Conservation (phyloP, 2,113 vertebrate genomes). For the Bubalus kerabau region DNA sequence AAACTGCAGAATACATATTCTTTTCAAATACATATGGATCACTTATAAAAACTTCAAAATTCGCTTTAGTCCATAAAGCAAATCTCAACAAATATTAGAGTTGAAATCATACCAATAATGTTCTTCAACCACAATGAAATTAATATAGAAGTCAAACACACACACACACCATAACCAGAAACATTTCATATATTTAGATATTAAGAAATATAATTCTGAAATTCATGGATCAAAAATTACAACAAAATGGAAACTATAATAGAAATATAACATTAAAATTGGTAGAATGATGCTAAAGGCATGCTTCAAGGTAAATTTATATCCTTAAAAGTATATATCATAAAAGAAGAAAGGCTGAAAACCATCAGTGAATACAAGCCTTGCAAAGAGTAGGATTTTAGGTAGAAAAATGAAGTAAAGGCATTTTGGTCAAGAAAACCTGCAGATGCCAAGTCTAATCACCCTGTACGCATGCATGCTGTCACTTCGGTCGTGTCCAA, state of each 20-base stretch:
- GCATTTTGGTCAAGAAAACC: neutral
- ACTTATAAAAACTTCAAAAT: neutral
- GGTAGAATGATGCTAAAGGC: neutral
- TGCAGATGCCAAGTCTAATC: neutral
- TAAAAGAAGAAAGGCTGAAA: neutral
- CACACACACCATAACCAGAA: neutral
- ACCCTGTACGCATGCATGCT: neutral
- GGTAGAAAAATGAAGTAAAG: neutral
- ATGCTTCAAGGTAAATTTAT: neutral
- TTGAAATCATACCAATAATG: neutral
- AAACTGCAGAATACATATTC: neutral
- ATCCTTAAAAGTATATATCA: neutral
- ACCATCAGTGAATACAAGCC: neutral
- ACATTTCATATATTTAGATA: neutral
- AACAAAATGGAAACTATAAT: neutral
- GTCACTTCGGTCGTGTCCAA: neutral
- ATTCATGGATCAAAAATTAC: neutral
- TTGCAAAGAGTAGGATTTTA: neutral
- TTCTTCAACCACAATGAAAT: neutral
- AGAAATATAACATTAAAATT: neutral
- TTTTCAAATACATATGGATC: neutral
- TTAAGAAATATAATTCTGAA: slow-evolving; percentile 1
- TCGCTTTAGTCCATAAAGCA: neutral
- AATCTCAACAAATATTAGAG: neutral
- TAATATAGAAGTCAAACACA: neutral